Evolutionary conservation across 1,140 invertebrate species (phyloP), one percentile per base, ranked within the genome.

Genomic region (Eurosta solidaginis): DNA sequence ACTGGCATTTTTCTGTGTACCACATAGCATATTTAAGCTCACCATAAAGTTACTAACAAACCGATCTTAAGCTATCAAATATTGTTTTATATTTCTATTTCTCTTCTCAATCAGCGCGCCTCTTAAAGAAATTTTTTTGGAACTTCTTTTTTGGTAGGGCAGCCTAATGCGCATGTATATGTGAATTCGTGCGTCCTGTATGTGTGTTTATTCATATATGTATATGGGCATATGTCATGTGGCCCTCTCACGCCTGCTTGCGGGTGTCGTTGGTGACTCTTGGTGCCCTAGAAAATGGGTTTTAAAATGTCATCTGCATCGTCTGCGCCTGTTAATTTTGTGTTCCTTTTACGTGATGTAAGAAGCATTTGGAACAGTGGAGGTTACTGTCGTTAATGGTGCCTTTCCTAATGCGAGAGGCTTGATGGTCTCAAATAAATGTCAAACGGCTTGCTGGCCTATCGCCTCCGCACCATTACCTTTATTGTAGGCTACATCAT

Each of bases 311-410:
- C 59, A 33, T 68, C 59, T 40, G 59, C 59, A 68, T 68, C 40
- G 59, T 68, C 59, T 68, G 59, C 59, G 59, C 33, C 33, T 68
- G 59, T 68, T 68, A 68, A 68, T 68, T 68, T 68, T 68, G 59
- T 68, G 40, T 40, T 68, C 59, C 59, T 68, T 68, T 68, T 68
- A 68, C 59, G 59, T 40, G 33, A 10, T 33, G 6, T 9, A 40
- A 9, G 29, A 29, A 22, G 3, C 59, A n/a, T n/a, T n/a, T n/a
- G n/a, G 59, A 4, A 33, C n/a, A 20, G 59, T 68, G 33, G 33
- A 3, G 59, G 59, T 33, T 52, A 12, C 3, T n/a, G n/a, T n/a
- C 27, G 59, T 14, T 40, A 17, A 12, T 63, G 29, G 4, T 36
- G 54, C 14, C 29, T 36, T n/a, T 33, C 12, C 54, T n/a, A n/a